Conservation (phyloP, 2,797 vertebrate genomes). For the Glossophaga mutica region DNA sequence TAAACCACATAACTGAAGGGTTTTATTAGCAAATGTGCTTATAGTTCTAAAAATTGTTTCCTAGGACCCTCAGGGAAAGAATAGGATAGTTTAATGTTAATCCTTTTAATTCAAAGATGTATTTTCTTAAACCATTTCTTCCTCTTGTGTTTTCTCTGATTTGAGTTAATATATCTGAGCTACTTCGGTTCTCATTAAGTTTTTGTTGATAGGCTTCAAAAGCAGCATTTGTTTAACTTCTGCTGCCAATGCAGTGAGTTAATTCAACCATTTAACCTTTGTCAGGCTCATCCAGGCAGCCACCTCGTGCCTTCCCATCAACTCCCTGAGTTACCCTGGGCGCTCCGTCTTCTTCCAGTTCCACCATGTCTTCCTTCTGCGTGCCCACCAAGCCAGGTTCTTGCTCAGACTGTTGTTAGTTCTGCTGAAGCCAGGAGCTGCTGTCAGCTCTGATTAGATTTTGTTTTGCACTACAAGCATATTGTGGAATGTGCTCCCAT, state of each 20-base stretch:
- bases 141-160: not conserved
- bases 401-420: not conserved
- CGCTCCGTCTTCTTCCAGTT: not conserved
- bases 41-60: not conserved
- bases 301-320: not conserved
- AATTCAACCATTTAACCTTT: not conserved
- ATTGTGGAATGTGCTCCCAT: not conserved
- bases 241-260: not conserved
- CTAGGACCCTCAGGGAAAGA: not conserved
- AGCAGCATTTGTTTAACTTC: not conserved
- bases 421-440: not conserved
- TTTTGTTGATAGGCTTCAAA: not conserved
- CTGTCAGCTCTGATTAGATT: conserved; percentile 49
- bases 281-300: not conserved
- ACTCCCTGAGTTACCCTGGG: not conserved
- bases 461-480: conserved; percentile 9
- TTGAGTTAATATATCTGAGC: not conserved
- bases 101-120: not conserved
- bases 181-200: not conserved
- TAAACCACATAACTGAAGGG: not conserved
- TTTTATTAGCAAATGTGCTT: not conserved
- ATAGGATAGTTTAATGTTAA: not conserved
- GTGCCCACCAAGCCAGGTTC: not conserved
- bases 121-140: not conserved
- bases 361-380: not conserved